Conservation (phyloP, 1,140 invertebrate genomes). For the Onthophagus taurus region DNA sequence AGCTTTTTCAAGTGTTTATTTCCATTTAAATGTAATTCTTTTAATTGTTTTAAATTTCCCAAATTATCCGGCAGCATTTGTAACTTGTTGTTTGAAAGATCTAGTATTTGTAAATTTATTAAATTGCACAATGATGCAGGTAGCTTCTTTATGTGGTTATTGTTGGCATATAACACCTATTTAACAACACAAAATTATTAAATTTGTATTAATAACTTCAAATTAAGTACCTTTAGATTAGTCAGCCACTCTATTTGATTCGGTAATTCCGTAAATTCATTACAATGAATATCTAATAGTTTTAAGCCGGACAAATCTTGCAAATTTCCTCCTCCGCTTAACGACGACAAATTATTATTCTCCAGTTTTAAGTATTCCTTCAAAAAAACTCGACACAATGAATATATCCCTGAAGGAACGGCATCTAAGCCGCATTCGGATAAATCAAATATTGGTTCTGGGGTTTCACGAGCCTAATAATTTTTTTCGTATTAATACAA, state of each 20-base stretch:
- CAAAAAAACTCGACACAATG: conserved; percentile 65
- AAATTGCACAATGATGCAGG: conserved; percentile 57
- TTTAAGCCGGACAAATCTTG: conserved; percentile 56
- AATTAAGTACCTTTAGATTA: conserved; percentile 46
- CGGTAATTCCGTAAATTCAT: conserved; percentile 54
- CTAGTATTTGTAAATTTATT: conserved; percentile 50
- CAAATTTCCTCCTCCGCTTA: conserved; percentile 60
- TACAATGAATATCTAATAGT: conserved; percentile 61
- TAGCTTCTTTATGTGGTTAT: conserved; percentile 54
- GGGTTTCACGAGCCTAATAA: conserved; percentile 58
- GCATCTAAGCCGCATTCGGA: conserved; percentile 58
- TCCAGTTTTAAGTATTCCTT: conserved; percentile 60
- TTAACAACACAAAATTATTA: too few relatives aligned
- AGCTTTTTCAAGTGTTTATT: conserved; percentile 50
- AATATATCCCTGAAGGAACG: conserved; percentile 64
- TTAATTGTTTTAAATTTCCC: conserved; percentile 50
- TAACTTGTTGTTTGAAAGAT: conserved; percentile 62
- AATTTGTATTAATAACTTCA: background rate
- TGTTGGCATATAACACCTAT: conserved; percentile 55
- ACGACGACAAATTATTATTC: conserved; percentile 53
- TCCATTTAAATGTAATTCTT: conserved; percentile 44
- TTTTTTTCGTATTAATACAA: conserved; percentile 14
- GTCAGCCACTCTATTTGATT: conserved; percentile 50
- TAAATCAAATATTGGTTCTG: conserved; percentile 65
- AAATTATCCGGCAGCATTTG: conserved; percentile 54